Evolutionary conservation across 53 echinoderm and acorn worm species (phyloP), one percentile per base, ranked within the genome.

Genomic region (Apostichopus leukothele): DNA sequence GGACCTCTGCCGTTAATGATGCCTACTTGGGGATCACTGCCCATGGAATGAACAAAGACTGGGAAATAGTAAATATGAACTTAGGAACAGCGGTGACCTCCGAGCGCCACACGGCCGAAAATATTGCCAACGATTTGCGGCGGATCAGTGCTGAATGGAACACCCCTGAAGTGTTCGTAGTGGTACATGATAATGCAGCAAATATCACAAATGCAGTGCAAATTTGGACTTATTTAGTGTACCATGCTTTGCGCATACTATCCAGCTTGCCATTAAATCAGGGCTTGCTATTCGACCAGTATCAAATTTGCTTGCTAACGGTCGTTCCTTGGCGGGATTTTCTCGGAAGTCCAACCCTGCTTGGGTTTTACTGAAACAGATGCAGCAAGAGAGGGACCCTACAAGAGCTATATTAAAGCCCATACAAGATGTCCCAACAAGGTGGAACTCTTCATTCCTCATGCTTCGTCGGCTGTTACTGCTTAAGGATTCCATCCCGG

Each of bases 161-260:
- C 12, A 83, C 23, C 25, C 60, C 22, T 26, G 74, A 73, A 14
- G 74, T 86, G 21, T 86, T 68, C 18, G 74, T n/a, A 5, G 13
- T 50, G 18, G 86, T 50, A 4, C 86, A 86, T 86, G 86, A 73
- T n/a, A 86, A 86, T 71, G 86, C 73, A 12, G 86, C 86, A 6
- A 86, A 68, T 50, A 86, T 86, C 12, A n/a, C 52, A 4, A 73
- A 68, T 18, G 73, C 86, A 26, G 52, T 86, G 39, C 67, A 1
- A 86, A 68, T 23, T 9, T 86, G 74, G 51, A 86, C 8, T 10
- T 74, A 23, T 13, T 68, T 52, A 73, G 73, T 67, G 73, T 86
- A 7, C 86, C 86, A 73, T 86, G 86, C 73, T 86, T 86, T 73
- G 86, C 86, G 7, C 73, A 86, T 73, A 86, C 86, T 6, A 68